phyloP scores from a whole-genome alignment of 1,140 invertebrate genomes.

The Uloborus diversus region DNA sequence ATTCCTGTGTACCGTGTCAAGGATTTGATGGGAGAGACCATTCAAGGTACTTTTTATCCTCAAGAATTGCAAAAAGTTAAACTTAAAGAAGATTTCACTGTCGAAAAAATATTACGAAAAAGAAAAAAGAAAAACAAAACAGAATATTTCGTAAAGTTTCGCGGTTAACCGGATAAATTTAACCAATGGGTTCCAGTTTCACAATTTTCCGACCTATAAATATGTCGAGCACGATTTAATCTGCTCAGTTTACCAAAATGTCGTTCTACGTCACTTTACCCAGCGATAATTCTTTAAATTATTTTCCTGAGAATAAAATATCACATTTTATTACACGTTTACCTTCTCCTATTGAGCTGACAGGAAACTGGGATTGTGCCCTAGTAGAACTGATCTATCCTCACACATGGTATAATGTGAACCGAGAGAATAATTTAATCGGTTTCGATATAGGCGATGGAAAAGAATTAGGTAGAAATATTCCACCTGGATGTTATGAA shows the following conservation, averaged over 20 bases:
- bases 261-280: not conserved
- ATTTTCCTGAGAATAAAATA: not conserved
- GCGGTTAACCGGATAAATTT: not conserved
- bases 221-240: not conserved
- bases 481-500: not conserved
- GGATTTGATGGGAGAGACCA: conserved; percentile 7
- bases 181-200: not conserved
- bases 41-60: conserved; percentile 42
- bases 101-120: not conserved
- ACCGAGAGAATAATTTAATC: not conserved
- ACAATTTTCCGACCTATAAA: not conserved
- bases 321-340: not conserved
- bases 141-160: conserved; percentile 1
- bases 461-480: not conserved
- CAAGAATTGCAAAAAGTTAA: not conserved
- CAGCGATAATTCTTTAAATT: not conserved
- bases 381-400: not conserved
- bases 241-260: not conserved
- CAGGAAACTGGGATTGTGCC: not conserved
- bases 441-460: not conserved
- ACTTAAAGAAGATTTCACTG: not conserved
- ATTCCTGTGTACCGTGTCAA: not conserved
- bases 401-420: not conserved
- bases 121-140: not conserved
- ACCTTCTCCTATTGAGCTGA: not conserved